phyloP scores from a whole-genome alignment of 2,888 invertebrate species.

The Zele albiditarsus region DNA sequence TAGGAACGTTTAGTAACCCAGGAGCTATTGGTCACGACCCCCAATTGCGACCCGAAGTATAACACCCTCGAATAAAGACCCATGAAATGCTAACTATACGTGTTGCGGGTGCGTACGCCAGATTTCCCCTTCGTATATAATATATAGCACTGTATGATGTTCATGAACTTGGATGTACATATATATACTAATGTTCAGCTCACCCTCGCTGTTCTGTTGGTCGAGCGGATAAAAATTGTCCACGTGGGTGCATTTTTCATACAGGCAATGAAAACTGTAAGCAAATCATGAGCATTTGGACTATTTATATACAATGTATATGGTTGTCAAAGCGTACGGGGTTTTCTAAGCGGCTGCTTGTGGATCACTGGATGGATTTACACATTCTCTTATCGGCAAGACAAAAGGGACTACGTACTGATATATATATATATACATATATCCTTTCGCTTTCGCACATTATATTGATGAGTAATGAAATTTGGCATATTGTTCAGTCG shows the following conservation, averaged over 20 bases:
- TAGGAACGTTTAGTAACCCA: conserved; percentile 61
- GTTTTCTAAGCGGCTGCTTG: conserved; percentile 24
- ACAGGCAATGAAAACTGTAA: neutral
- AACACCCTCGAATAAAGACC: conserved; percentile 66
- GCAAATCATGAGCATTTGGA: conserved; percentile 11
- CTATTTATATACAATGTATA: neutral
- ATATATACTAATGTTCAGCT: neutral
- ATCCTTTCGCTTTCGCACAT: too few species aligned
- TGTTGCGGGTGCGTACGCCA: conserved; percentile 57
- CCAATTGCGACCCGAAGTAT: conserved; percentile 53
- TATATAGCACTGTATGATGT: conserved; percentile 7
- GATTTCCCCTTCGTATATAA: conserved; percentile 31
- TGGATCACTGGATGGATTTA: conserved; percentile 1
- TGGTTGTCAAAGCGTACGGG: conserved; percentile 19
- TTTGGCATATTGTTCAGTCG: neutral
- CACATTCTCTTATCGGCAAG: conserved; percentile 21
- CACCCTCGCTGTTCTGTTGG: conserved; percentile 16
- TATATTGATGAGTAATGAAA: neutral
- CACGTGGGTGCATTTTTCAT: conserved; percentile 38
- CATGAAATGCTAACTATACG: conserved; percentile 64
- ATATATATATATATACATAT: neutral
- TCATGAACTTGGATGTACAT: conserved; percentile 32
- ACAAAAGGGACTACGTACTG: neutral
- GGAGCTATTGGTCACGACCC: conserved; percentile 54
- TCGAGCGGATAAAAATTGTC: conserved; percentile 21